Conservation (phyloP, 1,140 invertebrate species). For the Tetramorium simillimum region DNA sequence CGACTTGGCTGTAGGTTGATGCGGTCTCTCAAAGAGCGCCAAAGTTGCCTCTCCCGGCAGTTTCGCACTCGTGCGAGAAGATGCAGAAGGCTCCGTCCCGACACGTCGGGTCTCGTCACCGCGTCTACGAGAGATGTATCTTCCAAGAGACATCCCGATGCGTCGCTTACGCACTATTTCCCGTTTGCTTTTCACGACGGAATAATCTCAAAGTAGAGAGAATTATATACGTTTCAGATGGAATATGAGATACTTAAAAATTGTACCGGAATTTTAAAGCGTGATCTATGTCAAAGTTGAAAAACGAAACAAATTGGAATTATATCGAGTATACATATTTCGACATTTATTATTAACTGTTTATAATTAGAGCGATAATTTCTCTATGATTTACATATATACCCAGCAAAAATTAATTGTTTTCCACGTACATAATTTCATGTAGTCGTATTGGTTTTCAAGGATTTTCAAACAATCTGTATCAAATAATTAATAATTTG, state of each 20-base stretch:
- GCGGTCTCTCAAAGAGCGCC: conserved; percentile 67
- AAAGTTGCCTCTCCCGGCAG: not conserved
- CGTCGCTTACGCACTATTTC: conserved; percentile 22
- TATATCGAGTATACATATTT: not conserved
- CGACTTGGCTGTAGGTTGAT: conserved; percentile 45
- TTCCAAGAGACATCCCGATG: conserved; percentile 1
- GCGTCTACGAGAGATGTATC: conserved; percentile 23
- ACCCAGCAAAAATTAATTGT: not conserved
- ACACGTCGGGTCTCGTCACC: not conserved
- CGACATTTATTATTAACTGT: not conserved
- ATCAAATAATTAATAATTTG: conserved; percentile 34
- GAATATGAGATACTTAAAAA: not conserved
- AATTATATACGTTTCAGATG: not conserved
- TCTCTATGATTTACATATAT: not conserved
- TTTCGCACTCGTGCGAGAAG: not conserved
- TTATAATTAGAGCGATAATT: not conserved
- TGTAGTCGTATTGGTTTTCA: not conserved
- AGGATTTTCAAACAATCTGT: not conserved
- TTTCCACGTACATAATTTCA: not conserved
- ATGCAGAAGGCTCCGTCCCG: conserved; percentile 2
- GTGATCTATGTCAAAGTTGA: not conserved
- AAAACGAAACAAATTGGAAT: not conserved
- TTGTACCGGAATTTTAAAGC: not conserved
- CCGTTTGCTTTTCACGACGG: conserved; percentile 37
- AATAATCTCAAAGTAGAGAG: not conserved